Base-by-base conservation (phyloP, 2,797 vertebrate genomes). In the Australoheros facetus region DNA sequence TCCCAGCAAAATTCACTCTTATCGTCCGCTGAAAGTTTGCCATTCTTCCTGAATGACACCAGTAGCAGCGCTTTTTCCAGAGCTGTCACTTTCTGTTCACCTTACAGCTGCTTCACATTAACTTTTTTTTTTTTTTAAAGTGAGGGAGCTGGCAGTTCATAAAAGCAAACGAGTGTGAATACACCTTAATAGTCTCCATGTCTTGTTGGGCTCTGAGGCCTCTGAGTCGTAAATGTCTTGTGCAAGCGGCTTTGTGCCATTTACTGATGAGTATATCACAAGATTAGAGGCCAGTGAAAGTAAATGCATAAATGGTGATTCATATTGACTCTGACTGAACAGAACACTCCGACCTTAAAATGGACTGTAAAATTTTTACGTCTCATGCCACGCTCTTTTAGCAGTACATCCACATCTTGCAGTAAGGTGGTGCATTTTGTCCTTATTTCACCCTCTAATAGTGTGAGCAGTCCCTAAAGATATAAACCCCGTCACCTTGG, bases 51-150 rank as follows among this genome's bases (percentile, higher is more conserved):
- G 57, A 87, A 60, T 74, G 72, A 84, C 74, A 84, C 62, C 57
- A 48, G 70, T 34, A 77, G 79, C 75, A 60, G 23, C 56, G n/a
- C 17, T 69, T 78, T 75, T 82, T 84, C 70, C 79, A 56, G 56
- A 84, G 77, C 84, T 86, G 82, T 88, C 87, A 81, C 77, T 85
- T 57, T 84, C 74, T 77, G 70, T 81, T 77, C 4, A 7, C 54
- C 64, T 62, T 21, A 60, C 91, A 91, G 88, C 89, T 91, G 92
- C 71, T 86, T 64, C 14, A 56, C 53, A 89, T 93, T 88, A 83
- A 60, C 26, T 53, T 51, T 1, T 17, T 78, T 26, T 39, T 53
- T 59, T 66, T 34, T 16, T 51, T 8, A 39, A 78, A 75, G 3
- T 56, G 34, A 64, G 6, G 37, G 21, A 83, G 51, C 56, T 86